These are phyloP conservation scores for Diachasmimorpha longicaudata DNA, from an alignment of 1,140 invertebrate species.

Conservation along the genomic window DNA sequence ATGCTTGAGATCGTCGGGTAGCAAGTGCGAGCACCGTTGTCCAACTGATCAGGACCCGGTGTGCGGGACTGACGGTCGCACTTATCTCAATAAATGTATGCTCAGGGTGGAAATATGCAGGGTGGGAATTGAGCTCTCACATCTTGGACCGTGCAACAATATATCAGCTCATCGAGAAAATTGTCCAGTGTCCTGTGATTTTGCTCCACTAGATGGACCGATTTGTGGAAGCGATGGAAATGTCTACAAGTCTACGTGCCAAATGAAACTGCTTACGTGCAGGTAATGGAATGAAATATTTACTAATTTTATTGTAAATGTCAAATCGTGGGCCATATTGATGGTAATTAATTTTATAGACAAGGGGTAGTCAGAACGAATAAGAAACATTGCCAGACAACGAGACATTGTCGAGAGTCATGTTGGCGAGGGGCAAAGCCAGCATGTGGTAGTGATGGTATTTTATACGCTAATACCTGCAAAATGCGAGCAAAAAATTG, in stretches of 20 bases:
- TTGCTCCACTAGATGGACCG: constrained; percentile 82
- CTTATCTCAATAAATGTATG: constrained; percentile 91
- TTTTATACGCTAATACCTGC: constrained; percentile 89
- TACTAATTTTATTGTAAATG: constrained; percentile 33
- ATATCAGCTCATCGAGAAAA: constrained; percentile 86
- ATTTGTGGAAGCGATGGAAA: constrained; percentile 92
- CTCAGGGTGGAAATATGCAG: constrained; percentile 84
- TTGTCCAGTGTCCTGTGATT: constrained; percentile 84
- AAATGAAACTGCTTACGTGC: constrained; percentile 89
- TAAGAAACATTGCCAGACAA: constrained; percentile 89
- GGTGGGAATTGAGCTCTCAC: constrained; percentile 74
- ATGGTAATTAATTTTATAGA: constrained; percentile 54
- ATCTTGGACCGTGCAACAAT: constrained; percentile 86
- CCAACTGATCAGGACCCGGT: constrained; percentile 83
- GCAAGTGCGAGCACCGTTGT: constrained; percentile 79
- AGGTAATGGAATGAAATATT: constrained; percentile 66
- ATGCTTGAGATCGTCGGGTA: constrained; percentile 75
- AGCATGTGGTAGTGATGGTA: constrained; percentile 90
- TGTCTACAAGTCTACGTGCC: constrained; percentile 91
- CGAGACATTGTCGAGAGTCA: constrained; percentile 87
- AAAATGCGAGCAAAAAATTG: constrained; percentile 92
- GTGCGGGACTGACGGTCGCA: constrained; percentile 88
- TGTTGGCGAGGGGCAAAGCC: constrained; percentile 88
- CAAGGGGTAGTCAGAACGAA: constrained; percentile 83
- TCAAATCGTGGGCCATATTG: too few species aligned